Conservation (phyloP, 2,797 vertebrate species). For the Dromococcyx pavoninus region DNA sequence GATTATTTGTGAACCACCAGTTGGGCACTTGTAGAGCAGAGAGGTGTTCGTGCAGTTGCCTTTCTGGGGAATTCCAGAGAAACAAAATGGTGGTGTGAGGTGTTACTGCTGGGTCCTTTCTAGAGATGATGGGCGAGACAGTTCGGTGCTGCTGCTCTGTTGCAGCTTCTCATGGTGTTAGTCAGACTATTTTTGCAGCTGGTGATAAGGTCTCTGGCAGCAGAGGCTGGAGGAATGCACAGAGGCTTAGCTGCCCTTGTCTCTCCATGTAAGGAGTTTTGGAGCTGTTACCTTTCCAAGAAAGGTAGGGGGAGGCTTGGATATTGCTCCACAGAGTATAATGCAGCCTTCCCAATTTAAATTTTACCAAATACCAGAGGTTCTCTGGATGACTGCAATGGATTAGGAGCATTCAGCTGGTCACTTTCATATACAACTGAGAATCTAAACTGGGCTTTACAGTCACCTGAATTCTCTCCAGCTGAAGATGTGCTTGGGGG, state of each 20-base stretch:
- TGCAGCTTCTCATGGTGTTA: conserved; percentile 68
- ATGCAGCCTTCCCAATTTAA: conserved; percentile 61
- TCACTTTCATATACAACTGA: background rate
- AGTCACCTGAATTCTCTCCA: conserved; percentile 35
- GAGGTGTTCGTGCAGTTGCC: background rate
- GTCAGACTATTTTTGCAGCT: conserved; percentile 79
- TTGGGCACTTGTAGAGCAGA: background rate
- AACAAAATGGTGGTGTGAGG: background rate
- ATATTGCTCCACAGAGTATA: conserved; percentile 42
- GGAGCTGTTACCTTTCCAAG: conserved; percentile 74
- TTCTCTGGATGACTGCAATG: conserved; percentile 45
- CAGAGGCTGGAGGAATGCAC: conserved; percentile 70
- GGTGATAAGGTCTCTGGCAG: conserved; percentile 78
- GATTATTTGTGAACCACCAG: background rate
- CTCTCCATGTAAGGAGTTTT: conserved; percentile 78
- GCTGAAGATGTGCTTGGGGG: background rate
- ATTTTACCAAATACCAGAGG: conserved; percentile 60
- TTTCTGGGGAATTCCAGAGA: background rate
- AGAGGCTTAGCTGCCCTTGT: conserved; percentile 62
- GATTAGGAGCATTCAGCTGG: conserved; percentile 13
- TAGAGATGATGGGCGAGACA: background rate
- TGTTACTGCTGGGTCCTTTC: background rate
- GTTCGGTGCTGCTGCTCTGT: background rate
- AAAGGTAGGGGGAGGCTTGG: conserved; percentile 64
- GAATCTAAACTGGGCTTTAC: conserved; percentile 28